A percentile compares a stretch with the other conserved stretches of the same genome.
phyloP scores from a whole-genome alignment of 2,888 invertebrate genomes.

The Volucella bombylans region DNA sequence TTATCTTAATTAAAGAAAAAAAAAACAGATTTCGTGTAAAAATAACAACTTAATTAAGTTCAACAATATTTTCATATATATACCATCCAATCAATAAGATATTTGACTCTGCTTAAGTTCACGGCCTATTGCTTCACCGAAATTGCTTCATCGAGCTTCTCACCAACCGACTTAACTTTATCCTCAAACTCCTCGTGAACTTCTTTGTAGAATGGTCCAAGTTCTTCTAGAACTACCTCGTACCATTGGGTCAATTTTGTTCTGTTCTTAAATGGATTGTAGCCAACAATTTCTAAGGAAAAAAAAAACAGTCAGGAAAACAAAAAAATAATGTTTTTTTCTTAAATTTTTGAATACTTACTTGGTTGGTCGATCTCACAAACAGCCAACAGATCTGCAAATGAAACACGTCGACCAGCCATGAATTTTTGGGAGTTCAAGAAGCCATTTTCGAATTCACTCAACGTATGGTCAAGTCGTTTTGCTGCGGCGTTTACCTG shows the following conservation, averaged over 20 bases:
- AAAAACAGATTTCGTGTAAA: slow-evolving; percentile 21
- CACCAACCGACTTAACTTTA: slow-evolving; percentile 77
- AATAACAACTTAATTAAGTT: slow-evolving; percentile 64
- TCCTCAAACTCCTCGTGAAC: slow-evolving; percentile 82
- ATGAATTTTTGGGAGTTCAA: slow-evolving; percentile 83
- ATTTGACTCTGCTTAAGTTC: not conserved
- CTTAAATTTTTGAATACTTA: slow-evolving; percentile 80
- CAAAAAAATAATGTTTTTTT: not conserved
- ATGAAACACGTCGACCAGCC: slow-evolving; percentile 85
- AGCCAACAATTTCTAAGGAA: slow-evolving; percentile 86
- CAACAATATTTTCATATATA: slow-evolving; percentile 26
- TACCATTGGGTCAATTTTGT: slow-evolving; percentile 86
- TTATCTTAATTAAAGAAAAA: slow-evolving; percentile 15
- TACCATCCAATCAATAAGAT: slow-evolving; percentile 15
- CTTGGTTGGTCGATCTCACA: slow-evolving; percentile 91
- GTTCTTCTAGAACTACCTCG: slow-evolving; percentile 85
- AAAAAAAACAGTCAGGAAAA: slow-evolving; percentile 41
- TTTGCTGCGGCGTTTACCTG: slow-evolving; percentile 78
- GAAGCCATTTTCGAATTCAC: slow-evolving; percentile 84
- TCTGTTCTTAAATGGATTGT: slow-evolving; percentile 85
- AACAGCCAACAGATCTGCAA: slow-evolving; percentile 89
- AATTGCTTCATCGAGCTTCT: slow-evolving; percentile 75
- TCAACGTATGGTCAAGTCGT: slow-evolving; percentile 84
- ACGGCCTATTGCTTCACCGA: slow-evolving; percentile 78
- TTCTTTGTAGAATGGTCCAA: slow-evolving; percentile 86